Percentiles rank a stretch among this genome's conserved stretches.
Evolutionary conservation across 2,888 invertebrate species (phyloP).

Genomic region (Atethmia centrago): DNA sequence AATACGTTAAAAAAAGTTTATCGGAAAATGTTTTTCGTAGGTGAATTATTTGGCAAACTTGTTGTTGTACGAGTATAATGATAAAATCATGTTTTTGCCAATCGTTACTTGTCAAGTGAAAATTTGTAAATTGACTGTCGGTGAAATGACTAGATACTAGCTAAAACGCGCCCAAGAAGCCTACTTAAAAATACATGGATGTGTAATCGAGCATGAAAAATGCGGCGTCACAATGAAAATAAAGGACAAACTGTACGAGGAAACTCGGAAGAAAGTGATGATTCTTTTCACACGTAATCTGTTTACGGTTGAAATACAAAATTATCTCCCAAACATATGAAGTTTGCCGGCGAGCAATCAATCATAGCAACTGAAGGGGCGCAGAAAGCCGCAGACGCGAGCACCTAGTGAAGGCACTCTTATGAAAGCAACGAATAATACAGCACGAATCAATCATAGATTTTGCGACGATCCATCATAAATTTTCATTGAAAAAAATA

Average conservation of each 20-base stretch:
- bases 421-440: constrained; percentile 88
- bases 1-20: too few relatives aligned
- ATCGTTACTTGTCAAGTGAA: too few relatives aligned
- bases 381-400: constrained; percentile 85
- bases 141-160: too few relatives aligned
- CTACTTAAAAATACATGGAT: constrained; percentile 55
- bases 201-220: constrained; percentile 78
- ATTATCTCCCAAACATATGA: constrained; percentile 90
- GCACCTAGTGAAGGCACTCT: constrained; percentile 85
- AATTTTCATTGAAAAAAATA: constrained; percentile 85
- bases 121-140: too few relatives aligned
- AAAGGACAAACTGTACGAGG: constrained; percentile 75
- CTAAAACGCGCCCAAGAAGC: constrained; percentile 33
- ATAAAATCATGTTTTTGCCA: too few relatives aligned
- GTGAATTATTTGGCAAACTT: too few relatives aligned
- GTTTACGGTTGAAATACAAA: constrained; percentile 90
- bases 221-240: constrained; percentile 83
- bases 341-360: constrained; percentile 88
- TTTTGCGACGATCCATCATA: constrained; percentile 89
- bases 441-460: constrained; percentile 90
- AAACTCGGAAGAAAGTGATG: constrained; percentile 78
- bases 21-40: too few relatives aligned
- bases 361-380: constrained; percentile 86
- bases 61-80: too few relatives aligned
- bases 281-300: constrained; percentile 89